phyloP scores from a whole-genome alignment of 1,140 invertebrate species.

The Drosophila triauraria region DNA sequence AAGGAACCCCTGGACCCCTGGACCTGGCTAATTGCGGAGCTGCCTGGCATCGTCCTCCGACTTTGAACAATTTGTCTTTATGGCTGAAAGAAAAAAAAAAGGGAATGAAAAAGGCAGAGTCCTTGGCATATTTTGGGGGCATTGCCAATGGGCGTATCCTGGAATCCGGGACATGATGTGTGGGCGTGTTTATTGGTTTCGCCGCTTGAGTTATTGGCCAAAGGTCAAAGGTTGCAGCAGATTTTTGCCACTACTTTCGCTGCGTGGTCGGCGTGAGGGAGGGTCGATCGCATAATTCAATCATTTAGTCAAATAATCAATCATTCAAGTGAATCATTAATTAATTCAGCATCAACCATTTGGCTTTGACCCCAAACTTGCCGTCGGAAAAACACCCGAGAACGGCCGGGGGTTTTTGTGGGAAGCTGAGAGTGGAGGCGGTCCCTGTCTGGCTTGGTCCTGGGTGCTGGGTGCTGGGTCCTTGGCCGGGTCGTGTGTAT shows the following conservation, averaged over 20 bases:
- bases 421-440: neutral
- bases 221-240: constrained; percentile 65
- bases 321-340: constrained; percentile 81
- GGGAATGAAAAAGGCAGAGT: neutral
- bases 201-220: constrained; percentile 69
- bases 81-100: neutral
- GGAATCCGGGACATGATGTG: constrained; percentile 8
- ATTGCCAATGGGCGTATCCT: neutral
- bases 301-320: constrained; percentile 78
- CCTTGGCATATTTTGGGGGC: constrained; percentile 20
- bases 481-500: constrained; percentile 50
- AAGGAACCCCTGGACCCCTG: neutral
- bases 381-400: constrained; percentile 25
- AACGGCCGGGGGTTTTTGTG: neutral
- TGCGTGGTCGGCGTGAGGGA: neutral
- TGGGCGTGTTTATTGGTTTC: constrained; percentile 41
- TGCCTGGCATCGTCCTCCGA: neutral
- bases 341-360: constrained; percentile 76
- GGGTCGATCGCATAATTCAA: constrained; percentile 67
- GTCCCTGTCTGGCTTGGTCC: constrained; percentile 1
- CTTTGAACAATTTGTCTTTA: constrained; percentile 10
- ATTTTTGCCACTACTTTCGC: constrained; percentile 43
- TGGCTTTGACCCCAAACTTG: constrained; percentile 65
- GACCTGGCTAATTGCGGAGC: constrained; percentile 6
- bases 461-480: constrained; percentile 8